Evolutionary conservation across 2,888 invertebrate genomes (phyloP).

Genomic region (Barypeithes pellucidus): DNA sequence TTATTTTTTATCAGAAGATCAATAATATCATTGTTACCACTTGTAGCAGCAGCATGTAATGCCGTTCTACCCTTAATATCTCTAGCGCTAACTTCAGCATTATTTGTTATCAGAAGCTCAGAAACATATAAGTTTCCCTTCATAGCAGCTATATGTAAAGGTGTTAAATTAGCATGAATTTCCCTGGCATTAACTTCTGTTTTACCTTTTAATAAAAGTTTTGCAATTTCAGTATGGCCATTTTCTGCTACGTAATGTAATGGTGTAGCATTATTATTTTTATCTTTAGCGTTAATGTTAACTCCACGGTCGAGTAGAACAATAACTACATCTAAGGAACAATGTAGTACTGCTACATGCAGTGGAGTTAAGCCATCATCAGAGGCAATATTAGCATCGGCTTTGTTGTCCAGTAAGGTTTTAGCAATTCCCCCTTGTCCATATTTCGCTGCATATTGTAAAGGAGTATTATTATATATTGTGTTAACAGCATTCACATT

Average conservation of each 20-base stretch:
- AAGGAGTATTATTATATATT: background rate
- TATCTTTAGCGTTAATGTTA: constrained; percentile 39
- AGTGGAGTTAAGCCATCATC: constrained; percentile 46
- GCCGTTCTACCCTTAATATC: constrained; percentile 28
- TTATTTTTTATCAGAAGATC: constrained; percentile 45
- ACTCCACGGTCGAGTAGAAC: background rate
- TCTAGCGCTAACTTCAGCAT: constrained; percentile 71
- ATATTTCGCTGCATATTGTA: constrained; percentile 11
- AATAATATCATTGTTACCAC: constrained; percentile 50
- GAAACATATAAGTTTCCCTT: constrained; percentile 65
- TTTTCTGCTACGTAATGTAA: background rate
- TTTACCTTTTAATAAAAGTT: background rate
- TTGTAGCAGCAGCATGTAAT: constrained; percentile 30
- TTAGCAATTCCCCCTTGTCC: background rate
- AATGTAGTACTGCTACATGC: background rate
- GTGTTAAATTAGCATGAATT: constrained; percentile 46
- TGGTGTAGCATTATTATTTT: constrained; percentile 4
- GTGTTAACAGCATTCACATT: constrained; percentile 32
- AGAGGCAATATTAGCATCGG: constrained; percentile 4
- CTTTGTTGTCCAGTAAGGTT: background rate
- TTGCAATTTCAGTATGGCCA: constrained; percentile 1
- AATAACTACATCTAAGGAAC: background rate
- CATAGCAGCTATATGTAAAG: constrained; percentile 59
- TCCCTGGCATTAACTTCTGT: constrained; percentile 3
- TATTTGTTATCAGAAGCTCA: constrained; percentile 68